Evolutionary conservation across 2,797 vertebrate genomes (phyloP), one percentile per base, ranked within the genome.

Genomic region (Danionella dracula): DNA sequence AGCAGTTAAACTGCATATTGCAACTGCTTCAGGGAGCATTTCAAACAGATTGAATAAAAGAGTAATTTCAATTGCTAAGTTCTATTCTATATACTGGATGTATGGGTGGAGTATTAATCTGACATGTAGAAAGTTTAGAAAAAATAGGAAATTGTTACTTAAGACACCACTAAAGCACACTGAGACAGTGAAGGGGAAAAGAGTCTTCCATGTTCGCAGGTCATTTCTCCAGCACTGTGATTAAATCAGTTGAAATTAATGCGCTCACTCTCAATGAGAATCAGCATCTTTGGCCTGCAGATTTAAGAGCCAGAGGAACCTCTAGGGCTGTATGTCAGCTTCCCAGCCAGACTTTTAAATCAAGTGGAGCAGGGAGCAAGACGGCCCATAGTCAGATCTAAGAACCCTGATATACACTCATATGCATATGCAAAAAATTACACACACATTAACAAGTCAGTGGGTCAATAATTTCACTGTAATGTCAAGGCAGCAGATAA

Each of bases 291-390:
- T 63, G 44, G 49, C 50, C 44, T 34, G 51, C 66, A 67, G 78
- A 73, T 84, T 81, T 80, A 77, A 66, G 56, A 74, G 77, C 66
- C 54, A 70, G 71, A 73, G 57, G 19, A 51, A 59, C 54, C 72
- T 60, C 64, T 58, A 76, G 69, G 78, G 75, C 71, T 75, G 72
- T 76, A 73, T 72, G 67, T 81, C 81, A 81, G 70, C 45, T 62
- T 31, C 29, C 72, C 54, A 44, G 64, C 73, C 68, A 73, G 65
- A 76, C 71, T 79, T 84, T 82, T 78, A 83, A 83, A 83, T 79
- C 46, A 32, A 8, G 2, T 42, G 17, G 59, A 29, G 16, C 15
- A 40, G 50, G 50, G n/a, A 21, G 19, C 1, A 11, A 38, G 42
- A 40, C 34, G 27, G 37, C 12, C 62, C 51, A 12, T 51, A 15